Evolutionary conservation across 1,140 invertebrate genomes (phyloP), one percentile per base, ranked within the genome.

Genomic region (Asobara japonica): DNA sequence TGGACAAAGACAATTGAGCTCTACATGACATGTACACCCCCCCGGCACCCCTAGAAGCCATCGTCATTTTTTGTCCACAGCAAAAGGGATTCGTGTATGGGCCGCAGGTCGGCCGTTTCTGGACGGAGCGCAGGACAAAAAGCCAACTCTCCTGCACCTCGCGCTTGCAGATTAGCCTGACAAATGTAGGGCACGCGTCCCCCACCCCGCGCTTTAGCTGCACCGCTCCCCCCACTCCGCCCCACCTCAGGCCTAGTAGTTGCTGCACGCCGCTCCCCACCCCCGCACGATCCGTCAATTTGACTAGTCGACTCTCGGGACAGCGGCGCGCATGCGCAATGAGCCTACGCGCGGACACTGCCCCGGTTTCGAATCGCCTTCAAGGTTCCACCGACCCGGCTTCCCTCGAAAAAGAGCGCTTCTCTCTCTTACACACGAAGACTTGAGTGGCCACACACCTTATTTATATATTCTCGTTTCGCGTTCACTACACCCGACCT

Each of bases 361-460:
- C 79, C 78, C 83, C 77, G 81, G 80, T 84, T 84, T 82, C 79
- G 68, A 80, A 82, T 81, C n/a, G 78, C 78, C 83, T 84, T 84
- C 82, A 84, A 84, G 82, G 82, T 84, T 81, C 78, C 76, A 65
- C 65, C 66, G 72, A 71, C 72, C 68, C 69, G 61, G 70, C 65
- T 62, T 45, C 20, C n/a, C 29, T 18, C 29, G n/a, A n/a, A n/a
- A n/a, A 38, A 38, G 36, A 18, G 11, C n/a, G n/a, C 18, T 45
- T 10, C 48, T 61, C 36, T 51, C 16, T 27, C 51, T 66, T 25
- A 5, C 20, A 3, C 16, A 1, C 22, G 20, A 18, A 5, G 25
- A 18, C 20, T 22, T 20, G 25, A 56, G 51, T 25, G 18, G 18
- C 22, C 22, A 56, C 51, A 56, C 51, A 56, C 51, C 51, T 56